These are phyloP conservation scores for Poecile montanus DNA, from an alignment of 2,797 vertebrate genomes.

Conservation along the genomic window DNA sequence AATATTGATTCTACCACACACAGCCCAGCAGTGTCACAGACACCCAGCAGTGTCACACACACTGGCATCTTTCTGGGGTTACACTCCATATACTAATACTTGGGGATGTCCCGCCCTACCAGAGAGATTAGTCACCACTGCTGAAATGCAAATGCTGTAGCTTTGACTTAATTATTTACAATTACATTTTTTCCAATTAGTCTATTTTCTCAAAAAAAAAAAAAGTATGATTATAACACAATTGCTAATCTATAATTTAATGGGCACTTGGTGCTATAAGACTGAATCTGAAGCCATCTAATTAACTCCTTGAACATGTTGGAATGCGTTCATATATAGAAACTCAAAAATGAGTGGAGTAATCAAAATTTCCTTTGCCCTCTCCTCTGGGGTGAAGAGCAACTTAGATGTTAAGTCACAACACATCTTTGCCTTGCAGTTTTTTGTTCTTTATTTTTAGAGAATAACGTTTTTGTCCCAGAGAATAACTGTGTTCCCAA, in stretches of 20 bases:
- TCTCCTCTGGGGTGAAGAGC: background rate
- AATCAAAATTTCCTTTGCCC: background rate
- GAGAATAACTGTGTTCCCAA: slow-evolving; percentile 17
- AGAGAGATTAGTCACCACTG: background rate
- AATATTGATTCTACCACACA: background rate
- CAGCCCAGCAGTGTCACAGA: background rate
- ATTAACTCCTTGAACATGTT: background rate
- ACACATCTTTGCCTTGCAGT: slow-evolving; percentile 6
- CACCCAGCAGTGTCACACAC: background rate
- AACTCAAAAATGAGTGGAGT: background rate
- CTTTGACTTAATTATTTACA: background rate
- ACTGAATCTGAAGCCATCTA: background rate
- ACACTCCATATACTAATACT: background rate
- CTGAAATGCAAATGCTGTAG: background rate
- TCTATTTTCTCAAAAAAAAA: background rate
- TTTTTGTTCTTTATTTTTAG: slow-evolving; percentile 29
- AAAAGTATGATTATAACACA: background rate
- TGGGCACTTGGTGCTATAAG: background rate
- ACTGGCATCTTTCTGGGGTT: background rate
- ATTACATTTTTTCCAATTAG: background rate
- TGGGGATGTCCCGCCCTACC: background rate
- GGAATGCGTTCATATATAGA: background rate
- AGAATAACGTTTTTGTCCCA: slow-evolving; percentile 28
- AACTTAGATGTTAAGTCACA: background rate
- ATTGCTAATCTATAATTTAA: background rate